These are phyloP conservation scores for Cariama cristata DNA, from an alignment of 2,113 vertebrate genomes.

Conservation along the genomic window DNA sequence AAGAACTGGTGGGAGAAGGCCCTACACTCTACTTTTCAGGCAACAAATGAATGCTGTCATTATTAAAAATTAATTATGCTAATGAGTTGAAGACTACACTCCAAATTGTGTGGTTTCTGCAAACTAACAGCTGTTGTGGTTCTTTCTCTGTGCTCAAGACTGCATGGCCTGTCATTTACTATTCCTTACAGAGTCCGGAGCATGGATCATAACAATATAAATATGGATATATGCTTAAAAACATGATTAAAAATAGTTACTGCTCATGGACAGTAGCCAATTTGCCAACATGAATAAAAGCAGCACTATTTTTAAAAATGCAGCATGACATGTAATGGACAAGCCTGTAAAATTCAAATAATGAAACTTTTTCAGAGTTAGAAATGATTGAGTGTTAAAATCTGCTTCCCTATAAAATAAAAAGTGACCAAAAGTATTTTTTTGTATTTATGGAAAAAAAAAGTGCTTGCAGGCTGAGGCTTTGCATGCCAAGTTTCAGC, in stretches of 20 bases:
- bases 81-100: constrained; percentile 34
- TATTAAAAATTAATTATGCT: constrained; percentile 65
- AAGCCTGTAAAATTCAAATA: constrained; percentile 34
- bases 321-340: constrained; percentile 20
- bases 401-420: not conserved
- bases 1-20: not conserved
- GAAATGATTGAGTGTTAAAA: constrained; percentile 44
- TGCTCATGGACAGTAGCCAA: constrained; percentile 35
- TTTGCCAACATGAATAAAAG: constrained; percentile 52
- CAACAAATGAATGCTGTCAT: constrained; percentile 27
- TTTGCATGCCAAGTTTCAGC: constrained; percentile 55
- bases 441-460: not conserved
- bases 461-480: constrained; percentile 13
- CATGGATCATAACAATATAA: constrained; percentile 49
- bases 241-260: constrained; percentile 58
- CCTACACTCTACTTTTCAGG: not conserved
- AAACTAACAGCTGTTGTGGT: constrained; percentile 37
- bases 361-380: constrained; percentile 29
- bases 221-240: constrained; percentile 62
- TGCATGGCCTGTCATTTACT: constrained; percentile 40
- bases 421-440: constrained; percentile 4
- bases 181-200: constrained; percentile 47
- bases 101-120: not conserved
- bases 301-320: not conserved
- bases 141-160: not conserved